Evolutionary conservation across 2,113 vertebrate species (phyloP).

Genomic region (Felis chaus): DNA sequence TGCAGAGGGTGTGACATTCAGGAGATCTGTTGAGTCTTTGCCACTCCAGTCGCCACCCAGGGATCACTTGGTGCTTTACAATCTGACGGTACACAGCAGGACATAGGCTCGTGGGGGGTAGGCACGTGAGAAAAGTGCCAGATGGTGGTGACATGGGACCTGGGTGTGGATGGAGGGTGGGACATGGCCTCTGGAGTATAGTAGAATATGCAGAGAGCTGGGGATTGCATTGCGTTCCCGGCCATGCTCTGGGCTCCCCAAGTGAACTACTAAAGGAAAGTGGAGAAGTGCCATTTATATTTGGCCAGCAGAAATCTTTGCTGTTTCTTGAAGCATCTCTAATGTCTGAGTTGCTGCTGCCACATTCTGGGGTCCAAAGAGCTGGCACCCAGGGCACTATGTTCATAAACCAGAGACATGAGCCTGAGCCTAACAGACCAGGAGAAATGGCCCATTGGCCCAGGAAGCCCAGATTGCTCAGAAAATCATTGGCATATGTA

Average conservation of each 20-base stretch:
- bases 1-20: rapidly evolving
- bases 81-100: not conserved
- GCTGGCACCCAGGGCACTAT: not conserved
- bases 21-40: no score
- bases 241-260: not conserved
- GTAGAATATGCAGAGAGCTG: rapidly evolving
- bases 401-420: not conserved
- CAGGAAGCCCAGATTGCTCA: not conserved
- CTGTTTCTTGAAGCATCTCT: not conserved
- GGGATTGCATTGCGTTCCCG: rapidly evolving
- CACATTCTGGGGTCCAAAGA: not conserved
- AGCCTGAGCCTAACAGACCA: not conserved
- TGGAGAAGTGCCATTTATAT: rapidly evolving
- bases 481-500: not conserved
- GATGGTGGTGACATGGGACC: not conserved
- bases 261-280: rapidly evolving
- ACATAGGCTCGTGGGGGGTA: not conserved
- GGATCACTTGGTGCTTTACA: not conserved
- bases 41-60: not conserved
- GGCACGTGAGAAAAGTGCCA: not conserved
- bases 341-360: not conserved
- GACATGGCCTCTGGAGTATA: rapidly evolving
- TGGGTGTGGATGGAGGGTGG: not conserved
- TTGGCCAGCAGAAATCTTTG: not conserved
- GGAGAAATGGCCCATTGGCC: not conserved